Percentiles rank a stretch among this genome's conserved stretches.
Conservation (phyloP, 2,113 vertebrate genomes). For the Stigmatopora nigra region DNA sequence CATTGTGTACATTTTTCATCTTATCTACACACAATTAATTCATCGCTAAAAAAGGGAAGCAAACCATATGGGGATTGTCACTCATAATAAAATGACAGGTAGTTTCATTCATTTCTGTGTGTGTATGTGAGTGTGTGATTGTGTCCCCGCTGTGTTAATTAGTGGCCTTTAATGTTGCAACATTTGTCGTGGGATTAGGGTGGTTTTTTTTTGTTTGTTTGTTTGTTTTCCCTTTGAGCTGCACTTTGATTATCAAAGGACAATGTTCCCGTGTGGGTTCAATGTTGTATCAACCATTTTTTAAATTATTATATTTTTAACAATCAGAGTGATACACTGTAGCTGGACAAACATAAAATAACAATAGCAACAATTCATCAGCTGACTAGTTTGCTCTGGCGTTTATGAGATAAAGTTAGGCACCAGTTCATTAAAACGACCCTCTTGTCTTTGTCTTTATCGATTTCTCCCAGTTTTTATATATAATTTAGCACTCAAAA, state of each 20-base stretch:
- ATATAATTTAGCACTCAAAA: not conserved
- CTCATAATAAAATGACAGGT: conserved; percentile 40
- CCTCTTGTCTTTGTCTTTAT: conserved; percentile 14
- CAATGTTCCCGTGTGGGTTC: conserved; percentile 55
- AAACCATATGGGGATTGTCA: conserved; percentile 34
- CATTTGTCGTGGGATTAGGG: conserved; percentile 62
- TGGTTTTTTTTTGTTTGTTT: conserved; percentile 22
- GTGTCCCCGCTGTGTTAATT: conserved; percentile 48
- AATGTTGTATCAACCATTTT: conserved; percentile 55
- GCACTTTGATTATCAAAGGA: conserved; percentile 56
- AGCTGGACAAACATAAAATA: conserved; percentile 69
- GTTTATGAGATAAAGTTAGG: conserved; percentile 37
- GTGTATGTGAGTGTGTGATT: conserved; percentile 24
- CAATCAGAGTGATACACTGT: conserved; percentile 62
- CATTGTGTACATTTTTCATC: not conserved
- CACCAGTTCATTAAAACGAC: conserved; percentile 46
- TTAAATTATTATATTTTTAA: conserved; percentile 28
- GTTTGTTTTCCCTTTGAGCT: conserved; percentile 15
- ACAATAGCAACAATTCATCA: conserved; percentile 55
- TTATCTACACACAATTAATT: conserved; percentile 25
- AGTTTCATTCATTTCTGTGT: conserved; percentile 28
- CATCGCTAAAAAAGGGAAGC: conserved; percentile 23
- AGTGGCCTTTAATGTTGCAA: conserved; percentile 55
- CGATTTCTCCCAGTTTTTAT: not conserved
- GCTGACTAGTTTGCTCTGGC: conserved; percentile 32